Conservation (phyloP, 2,797 vertebrate genomes). For the Sebastes steindachneri region DNA sequence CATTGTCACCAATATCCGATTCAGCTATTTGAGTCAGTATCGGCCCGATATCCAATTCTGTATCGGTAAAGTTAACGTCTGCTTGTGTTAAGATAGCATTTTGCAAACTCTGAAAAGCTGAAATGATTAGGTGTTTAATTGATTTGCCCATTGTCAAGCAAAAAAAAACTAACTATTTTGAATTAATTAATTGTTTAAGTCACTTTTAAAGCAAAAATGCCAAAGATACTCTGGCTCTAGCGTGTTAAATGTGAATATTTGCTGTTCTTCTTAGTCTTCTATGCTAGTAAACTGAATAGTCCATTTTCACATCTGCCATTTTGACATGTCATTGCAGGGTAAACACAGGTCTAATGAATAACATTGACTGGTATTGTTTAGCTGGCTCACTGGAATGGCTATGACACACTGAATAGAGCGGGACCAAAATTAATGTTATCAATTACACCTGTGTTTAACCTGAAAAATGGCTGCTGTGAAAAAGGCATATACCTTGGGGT, state of each 20-base stretch:
- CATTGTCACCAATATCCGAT: too few relatives aligned
- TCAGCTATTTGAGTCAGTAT: too few relatives aligned
- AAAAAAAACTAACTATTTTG: not conserved
- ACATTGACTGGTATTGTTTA: too few relatives aligned
- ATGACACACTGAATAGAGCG: too few relatives aligned
- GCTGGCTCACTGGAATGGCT: too few relatives aligned
- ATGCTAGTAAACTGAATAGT: not conserved
- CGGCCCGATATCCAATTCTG: too few relatives aligned
- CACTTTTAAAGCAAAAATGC: not conserved
- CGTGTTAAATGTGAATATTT: not conserved
- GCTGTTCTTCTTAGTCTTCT: not conserved
- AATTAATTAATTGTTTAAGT: not conserved
- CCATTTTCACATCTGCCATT: too few relatives aligned
- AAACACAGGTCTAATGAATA: too few relatives aligned
- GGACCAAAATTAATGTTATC: too few relatives aligned
- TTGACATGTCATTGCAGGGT: too few relatives aligned
- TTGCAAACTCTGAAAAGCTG: not conserved
- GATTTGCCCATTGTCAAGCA: not conserved
- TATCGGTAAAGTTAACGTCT: not conserved
- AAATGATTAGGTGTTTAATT: not conserved
- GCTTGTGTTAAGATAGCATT: not conserved
- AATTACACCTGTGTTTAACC: too few relatives aligned
- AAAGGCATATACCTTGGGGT: not conserved
- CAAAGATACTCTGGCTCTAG: not conserved
- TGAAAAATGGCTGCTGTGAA: too few relatives aligned